Percentiles rank a stretch among this genome's conserved stretches.
Evolutionary conservation across 2,888 invertebrate genomes (phyloP).

Genomic region (Nomada lathburiana): DNA sequence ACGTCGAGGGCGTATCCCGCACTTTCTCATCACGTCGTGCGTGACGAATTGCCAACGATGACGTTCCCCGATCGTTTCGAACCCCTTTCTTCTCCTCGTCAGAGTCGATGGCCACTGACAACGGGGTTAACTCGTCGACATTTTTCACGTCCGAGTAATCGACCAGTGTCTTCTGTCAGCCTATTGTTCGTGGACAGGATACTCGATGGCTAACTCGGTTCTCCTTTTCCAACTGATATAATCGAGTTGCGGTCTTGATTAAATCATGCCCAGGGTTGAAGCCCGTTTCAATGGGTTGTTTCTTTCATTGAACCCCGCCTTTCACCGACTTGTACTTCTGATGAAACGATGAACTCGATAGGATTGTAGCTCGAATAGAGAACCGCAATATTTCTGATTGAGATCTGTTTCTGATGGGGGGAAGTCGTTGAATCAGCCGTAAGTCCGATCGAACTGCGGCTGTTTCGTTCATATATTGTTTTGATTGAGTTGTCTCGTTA

Average conservation of each 20-base stretch:
- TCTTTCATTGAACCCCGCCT: slow-evolving; percentile 5
- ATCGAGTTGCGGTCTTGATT: slow-evolving; percentile 22
- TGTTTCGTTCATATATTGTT: neutral
- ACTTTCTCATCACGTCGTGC: slow-evolving; percentile 78
- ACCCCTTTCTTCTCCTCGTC: slow-evolving; percentile 45
- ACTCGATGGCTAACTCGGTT: neutral
- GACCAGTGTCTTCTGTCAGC: neutral
- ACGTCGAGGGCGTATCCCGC: slow-evolving; percentile 51
- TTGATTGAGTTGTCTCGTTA: neutral
- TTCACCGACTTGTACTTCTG: slow-evolving; percentile 7
- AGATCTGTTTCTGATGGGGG: neutral
- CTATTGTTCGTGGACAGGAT: slow-evolving; percentile 11
- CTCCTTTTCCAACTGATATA: slow-evolving; percentile 12
- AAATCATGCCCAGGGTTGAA: slow-evolving; percentile 6
- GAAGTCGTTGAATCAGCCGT: neutral
- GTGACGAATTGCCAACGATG: slow-evolving; percentile 75
- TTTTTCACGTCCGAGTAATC: slow-evolving; percentile 28
- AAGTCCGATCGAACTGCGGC: neutral
- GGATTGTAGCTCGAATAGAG: neutral
- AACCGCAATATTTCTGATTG: neutral
- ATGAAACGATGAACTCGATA: neutral
- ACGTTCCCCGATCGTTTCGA: slow-evolving; percentile 49
- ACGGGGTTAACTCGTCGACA: slow-evolving; percentile 31
- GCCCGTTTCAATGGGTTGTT: neutral
- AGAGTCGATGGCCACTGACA: slow-evolving; percentile 15